Base-by-base conservation (phyloP, 2,113 vertebrate genomes). In the Colinus virginianus region DNA sequence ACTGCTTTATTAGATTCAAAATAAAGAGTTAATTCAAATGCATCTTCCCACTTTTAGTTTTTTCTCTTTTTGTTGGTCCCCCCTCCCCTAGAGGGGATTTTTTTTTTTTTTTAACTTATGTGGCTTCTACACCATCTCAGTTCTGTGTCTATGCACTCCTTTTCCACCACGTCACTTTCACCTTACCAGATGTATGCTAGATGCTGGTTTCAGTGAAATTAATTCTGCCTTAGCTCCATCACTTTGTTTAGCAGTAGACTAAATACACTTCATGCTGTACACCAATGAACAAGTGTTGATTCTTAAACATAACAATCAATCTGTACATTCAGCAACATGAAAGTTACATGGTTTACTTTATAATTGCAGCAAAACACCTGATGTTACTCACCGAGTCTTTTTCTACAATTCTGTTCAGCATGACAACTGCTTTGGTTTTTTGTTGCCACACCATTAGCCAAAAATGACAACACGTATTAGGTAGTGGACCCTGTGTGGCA, bases 381-480 rank as follows among this genome's bases (percentile, higher is more conserved):
- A 30, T 42, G 53, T n/a, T 95, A 98, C 99, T 99, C 95, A 99
- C 99, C 46, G 98, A 99, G 94, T 98, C 99, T 96, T 99, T 99
- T 95, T 99, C 99, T 63, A 99, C 98, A 87, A 98, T 97, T 97
- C 99, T 98, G 97, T 99, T 99, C 88, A 99, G 97, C 99, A 99
- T 99, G 68, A 99, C 98, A 90, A 99, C 98, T 70, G 99, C 99
- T 98, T 98, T 99, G 93, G 98, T 98, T 95, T 98, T 98, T 88
- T 99, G 99, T 71, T 99, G 98, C 99, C 99, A 99, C 84, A 99
- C 97, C 99, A 99, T 99, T 91, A 99, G 97, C 99, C 99, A 99
- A 96, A 99, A 99, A 96, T 99, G 99, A 93, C 99, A 99, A 94
- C 99, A 99, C 2, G 99, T 99, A 75, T 99, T 99, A 94, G 98